Conservation (phyloP, 2,888 invertebrate species). For the Eristalis arbustorum region DNA sequence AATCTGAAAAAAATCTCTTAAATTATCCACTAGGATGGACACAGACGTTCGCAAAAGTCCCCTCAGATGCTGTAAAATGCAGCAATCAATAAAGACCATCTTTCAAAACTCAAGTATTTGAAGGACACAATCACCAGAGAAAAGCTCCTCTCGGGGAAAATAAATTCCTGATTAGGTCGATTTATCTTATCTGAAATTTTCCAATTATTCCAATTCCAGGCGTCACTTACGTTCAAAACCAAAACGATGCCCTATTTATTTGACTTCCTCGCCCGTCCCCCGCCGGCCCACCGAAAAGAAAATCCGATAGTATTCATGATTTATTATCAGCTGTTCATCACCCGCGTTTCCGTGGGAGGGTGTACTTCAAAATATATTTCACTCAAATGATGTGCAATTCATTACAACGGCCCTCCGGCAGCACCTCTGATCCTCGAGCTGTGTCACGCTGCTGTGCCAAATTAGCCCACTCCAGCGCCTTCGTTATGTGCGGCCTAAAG, state of each 20-base stretch:
- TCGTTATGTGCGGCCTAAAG: slow-evolving; percentile 1
- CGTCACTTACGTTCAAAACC: neutral
- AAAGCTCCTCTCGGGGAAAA: neutral
- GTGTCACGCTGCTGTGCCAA: slow-evolving; percentile 7
- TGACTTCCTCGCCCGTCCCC: neutral
- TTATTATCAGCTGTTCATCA: neutral
- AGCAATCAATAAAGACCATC: too few species aligned
- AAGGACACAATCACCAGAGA: neutral
- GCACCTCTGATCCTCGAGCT: neutral
- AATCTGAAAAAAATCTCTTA: too few species aligned
- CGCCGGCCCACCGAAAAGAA: neutral
- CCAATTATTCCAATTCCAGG: neutral
- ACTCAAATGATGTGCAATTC: slow-evolving; percentile 26
- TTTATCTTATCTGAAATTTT: neutral
- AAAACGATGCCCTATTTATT: neutral
- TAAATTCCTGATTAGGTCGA: neutral
- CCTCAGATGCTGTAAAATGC: too few species aligned
- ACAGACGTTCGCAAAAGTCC: too few species aligned
- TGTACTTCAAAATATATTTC: neutral
- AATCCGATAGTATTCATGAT: neutral
- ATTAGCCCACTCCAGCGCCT: neutral
- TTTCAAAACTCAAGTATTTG: neutral
- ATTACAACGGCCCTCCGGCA: slow-evolving; percentile 24
- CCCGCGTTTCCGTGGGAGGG: neutral
- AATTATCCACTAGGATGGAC: too few species aligned